These are phyloP conservation scores for Oxyura jamaicensis DNA, from an alignment of 2,113 vertebrate genomes.

Conservation along the genomic window DNA sequence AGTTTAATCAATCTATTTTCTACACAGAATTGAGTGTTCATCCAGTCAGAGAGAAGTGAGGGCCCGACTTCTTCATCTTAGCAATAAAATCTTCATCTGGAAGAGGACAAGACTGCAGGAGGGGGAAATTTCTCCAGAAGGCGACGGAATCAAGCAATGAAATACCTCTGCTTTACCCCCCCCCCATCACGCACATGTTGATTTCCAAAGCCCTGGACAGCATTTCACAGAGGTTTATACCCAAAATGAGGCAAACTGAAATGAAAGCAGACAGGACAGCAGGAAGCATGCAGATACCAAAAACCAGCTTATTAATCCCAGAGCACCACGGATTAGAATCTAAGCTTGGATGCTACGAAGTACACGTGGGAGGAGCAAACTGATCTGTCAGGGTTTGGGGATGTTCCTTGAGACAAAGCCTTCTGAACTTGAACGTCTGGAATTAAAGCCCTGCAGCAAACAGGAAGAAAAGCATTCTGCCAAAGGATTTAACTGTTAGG, in stretches of 20 bases:
- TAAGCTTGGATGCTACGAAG: background rate
- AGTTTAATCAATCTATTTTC: background rate
- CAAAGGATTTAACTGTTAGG: background rate
- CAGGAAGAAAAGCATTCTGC: background rate
- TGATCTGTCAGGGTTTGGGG: background rate
- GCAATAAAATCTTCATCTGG: background rate
- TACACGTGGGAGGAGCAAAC: background rate
- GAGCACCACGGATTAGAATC: background rate
- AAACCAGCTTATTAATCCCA: background rate
- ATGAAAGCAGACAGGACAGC: background rate
- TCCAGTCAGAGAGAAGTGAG: background rate
- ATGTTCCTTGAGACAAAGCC: background rate
- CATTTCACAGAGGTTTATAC: background rate
- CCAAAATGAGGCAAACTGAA: background rate
- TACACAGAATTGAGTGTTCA: background rate
- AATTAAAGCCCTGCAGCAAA: background rate
- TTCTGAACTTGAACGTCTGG: background rate
- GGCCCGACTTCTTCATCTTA: background rate
- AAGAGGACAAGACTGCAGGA: background rate
- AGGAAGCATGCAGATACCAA: background rate
- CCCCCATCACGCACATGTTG: background rate
- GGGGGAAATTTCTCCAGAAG: background rate
- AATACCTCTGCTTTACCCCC: background rate
- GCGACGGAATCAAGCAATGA: too few species aligned
- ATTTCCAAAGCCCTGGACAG: background rate